Percentiles rank a stretch among this genome's conserved stretches.
These are phyloP conservation scores for Babylonia areolata DNA, from an alignment of 1,140 invertebrate genomes.

Conservation along the genomic window DNA sequence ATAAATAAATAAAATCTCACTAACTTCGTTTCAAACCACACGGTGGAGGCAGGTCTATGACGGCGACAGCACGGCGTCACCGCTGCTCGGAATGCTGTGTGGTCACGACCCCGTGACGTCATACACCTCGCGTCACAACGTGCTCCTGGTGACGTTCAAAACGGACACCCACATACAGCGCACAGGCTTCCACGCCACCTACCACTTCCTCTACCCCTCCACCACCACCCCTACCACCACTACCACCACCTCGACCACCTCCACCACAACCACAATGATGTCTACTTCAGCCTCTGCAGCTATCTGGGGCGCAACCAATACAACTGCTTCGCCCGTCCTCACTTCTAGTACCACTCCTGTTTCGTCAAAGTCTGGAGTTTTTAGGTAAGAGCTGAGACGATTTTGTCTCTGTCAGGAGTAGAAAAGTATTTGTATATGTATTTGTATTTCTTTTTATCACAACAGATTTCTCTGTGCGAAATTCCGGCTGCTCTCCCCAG, in stretches of 20 bases:
- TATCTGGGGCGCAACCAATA: no score
- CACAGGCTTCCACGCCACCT: slow-evolving; percentile 63
- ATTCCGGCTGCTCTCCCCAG: no score
- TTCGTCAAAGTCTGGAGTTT: slow-evolving; percentile 6
- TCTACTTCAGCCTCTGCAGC: neutral
- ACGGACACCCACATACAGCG: slow-evolving; percentile 57
- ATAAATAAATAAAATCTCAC: no score
- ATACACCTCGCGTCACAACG: slow-evolving; percentile 50
- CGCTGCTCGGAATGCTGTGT: slow-evolving; percentile 51
- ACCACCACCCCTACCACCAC: slow-evolving; percentile 40
- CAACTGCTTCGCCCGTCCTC: slow-evolving; percentile 1
- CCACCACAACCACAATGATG: neutral
- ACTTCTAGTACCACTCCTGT: no score
- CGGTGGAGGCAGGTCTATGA: slow-evolving; percentile 53
- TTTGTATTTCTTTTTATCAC: no score
- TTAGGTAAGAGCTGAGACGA: neutral
- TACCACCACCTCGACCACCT: neutral
- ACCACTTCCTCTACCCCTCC: slow-evolving; percentile 52
- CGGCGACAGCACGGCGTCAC: slow-evolving; percentile 39
- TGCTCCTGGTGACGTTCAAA: slow-evolving; percentile 51
- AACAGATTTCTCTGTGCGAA: no score
- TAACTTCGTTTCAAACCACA: no score
- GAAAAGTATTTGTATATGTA: no score
- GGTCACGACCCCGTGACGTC: slow-evolving; percentile 44
- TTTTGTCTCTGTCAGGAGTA: no score